phyloP scores from a whole-genome alignment of 2,113 vertebrate species.

The Zosterops pallidus region DNA sequence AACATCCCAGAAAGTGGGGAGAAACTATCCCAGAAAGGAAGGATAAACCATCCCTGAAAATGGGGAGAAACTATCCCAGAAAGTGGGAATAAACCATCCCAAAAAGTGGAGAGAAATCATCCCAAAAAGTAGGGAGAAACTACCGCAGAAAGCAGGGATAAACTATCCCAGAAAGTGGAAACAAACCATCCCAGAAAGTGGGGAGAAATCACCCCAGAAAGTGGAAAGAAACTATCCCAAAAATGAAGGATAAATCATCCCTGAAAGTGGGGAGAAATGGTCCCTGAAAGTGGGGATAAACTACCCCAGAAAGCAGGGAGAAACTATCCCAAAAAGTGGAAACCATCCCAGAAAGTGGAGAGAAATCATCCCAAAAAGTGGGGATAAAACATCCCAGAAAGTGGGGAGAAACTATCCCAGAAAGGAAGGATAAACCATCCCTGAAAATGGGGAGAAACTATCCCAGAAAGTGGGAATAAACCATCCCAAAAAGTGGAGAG shows the following conservation, averaged over 20 bases:
- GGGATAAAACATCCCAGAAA: not conserved
- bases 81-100: accelerated
- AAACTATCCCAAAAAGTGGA: accelerated
- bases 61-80: accelerated
- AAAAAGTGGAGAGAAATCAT: not conserved
- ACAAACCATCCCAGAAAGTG: accelerated
- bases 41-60: not conserved
- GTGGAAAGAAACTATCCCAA: accelerated
- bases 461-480: no score
- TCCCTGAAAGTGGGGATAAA: accelerated
- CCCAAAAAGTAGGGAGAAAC: no score
- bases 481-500: accelerated
- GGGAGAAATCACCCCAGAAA: accelerated
- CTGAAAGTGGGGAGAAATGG: accelerated
- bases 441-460: accelerated
- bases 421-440: not conserved
- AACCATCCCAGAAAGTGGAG: accelerated
- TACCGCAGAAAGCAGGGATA: not conserved
- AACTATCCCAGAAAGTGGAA: accelerated
- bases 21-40: not conserved
- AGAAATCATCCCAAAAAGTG: no score
- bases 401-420: no score
- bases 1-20: not conserved
- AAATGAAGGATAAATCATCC: no score
- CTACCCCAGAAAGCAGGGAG: accelerated